A percentile compares a stretch with the other conserved stretches of the same genome.
These are phyloP conservation scores for Zapornia atra DNA, from an alignment of 2,113 vertebrate species.

Conservation along the genomic window DNA sequence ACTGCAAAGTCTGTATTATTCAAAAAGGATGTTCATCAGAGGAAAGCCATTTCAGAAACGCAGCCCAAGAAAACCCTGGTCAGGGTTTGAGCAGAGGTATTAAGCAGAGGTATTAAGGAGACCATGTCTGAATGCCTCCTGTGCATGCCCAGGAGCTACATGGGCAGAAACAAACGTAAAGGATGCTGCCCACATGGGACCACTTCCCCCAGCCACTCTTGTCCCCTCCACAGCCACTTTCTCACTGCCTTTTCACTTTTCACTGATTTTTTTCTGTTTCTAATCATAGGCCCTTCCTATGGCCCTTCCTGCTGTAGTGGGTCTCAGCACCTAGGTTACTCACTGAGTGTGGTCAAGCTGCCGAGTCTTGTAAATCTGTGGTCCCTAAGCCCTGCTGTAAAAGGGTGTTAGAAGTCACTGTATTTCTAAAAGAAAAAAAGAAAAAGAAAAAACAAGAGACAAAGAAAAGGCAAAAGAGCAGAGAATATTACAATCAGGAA, in stretches of 20 bases:
- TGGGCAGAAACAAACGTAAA: background rate
- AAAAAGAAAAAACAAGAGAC: background rate
- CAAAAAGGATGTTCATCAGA: background rate
- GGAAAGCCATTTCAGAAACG: background rate
- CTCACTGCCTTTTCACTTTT: background rate
- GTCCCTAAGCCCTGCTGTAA: background rate
- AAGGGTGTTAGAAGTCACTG: background rate
- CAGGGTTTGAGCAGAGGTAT: accelerated
- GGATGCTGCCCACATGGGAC: background rate
- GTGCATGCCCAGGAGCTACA: background rate
- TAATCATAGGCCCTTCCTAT: background rate
- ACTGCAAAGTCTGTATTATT: background rate
- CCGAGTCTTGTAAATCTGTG: background rate
- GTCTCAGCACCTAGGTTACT: background rate
- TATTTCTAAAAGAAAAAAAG: background rate
- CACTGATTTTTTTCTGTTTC: background rate
- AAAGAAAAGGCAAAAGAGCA: background rate
- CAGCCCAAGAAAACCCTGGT: background rate
- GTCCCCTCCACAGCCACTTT: background rate
- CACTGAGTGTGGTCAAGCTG: background rate
- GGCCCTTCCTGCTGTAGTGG: background rate
- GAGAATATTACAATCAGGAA: background rate
- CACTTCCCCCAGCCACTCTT: accelerated
- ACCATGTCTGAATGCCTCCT: background rate
- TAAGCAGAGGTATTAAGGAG: background rate